Percentiles rank a stretch among this genome's conserved stretches.
Conservation (phyloP, 2,888 invertebrate genomes). For the Pollenia labialis region DNA sequence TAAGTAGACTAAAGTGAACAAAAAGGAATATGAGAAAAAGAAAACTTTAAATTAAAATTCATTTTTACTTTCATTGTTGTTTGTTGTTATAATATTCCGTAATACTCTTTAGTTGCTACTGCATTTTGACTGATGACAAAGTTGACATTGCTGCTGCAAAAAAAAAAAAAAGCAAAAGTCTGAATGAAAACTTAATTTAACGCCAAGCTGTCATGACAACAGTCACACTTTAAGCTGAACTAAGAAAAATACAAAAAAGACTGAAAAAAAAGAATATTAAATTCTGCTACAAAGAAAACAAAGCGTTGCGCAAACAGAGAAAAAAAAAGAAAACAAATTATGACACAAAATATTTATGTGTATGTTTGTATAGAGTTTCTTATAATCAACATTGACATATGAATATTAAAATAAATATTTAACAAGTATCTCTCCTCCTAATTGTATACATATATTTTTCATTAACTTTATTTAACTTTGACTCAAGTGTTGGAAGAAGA, state of each 20-base stretch:
- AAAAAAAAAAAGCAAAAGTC: not conserved
- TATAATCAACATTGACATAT: slow-evolving; percentile 54
- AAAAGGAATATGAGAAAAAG: slow-evolving; percentile 34
- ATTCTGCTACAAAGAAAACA: slow-evolving; percentile 7
- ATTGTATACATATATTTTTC: slow-evolving; percentile 11
- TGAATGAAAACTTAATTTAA: slow-evolving; percentile 72
- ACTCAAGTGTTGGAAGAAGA: not conserved
- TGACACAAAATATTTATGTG: not conserved
- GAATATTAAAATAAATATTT: slow-evolving; percentile 17
- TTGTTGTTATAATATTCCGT: slow-evolving; percentile 37
- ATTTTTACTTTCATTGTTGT: slow-evolving; percentile 70
- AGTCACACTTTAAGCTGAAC: slow-evolving; percentile 52
- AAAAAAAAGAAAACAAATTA: slow-evolving; percentile 48
- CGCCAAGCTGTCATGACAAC: slow-evolving; percentile 74
- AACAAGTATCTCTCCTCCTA: not conserved
- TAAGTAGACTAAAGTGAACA: slow-evolving; percentile 54
- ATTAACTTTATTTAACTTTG: slow-evolving; percentile 50
- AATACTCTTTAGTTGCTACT: slow-evolving; percentile 34
- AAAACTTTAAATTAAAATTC: slow-evolving; percentile 74
- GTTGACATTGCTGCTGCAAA: slow-evolving; percentile 50
- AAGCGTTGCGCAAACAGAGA: not conserved
- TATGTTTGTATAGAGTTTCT: not conserved
- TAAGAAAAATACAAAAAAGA: slow-evolving; percentile 2
- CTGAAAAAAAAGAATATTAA: not conserved
- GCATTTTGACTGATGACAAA: slow-evolving; percentile 65